Percentiles rank a stretch among this genome's conserved stretches.
Evolutionary conservation across 2,797 vertebrate genomes (phyloP).

Genomic region (Chromis chromis): DNA sequence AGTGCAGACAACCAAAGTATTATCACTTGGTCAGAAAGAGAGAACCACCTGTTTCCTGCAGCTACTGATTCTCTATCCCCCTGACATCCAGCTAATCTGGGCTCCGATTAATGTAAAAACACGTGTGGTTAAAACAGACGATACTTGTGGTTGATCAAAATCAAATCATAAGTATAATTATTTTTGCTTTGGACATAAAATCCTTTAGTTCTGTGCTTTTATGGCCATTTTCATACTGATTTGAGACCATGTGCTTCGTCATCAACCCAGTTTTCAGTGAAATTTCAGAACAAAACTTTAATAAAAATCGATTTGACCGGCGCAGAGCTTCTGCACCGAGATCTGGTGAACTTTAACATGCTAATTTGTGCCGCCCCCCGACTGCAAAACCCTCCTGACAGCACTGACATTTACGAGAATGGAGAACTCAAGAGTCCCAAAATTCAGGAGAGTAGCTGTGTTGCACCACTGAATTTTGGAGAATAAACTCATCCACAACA

Average conservation of each 20-base stretch:
- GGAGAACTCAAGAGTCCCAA: background rate
- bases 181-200: background rate
- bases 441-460: background rate
- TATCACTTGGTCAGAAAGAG: conserved; percentile 38
- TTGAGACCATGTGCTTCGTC: background rate
- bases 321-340: background rate
- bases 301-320: conserved; percentile 14
- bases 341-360: conserved; percentile 25
- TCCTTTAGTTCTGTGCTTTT: background rate
- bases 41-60: conserved; percentile 58
- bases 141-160: background rate
- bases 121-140: too few species aligned
- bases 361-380: conserved; percentile 26
- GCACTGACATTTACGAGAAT: conserved; percentile 42
- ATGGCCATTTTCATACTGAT: background rate
- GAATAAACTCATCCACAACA: conserved; percentile 1
- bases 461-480: background rate
- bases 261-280: background rate
- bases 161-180: background rate
- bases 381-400: conserved; percentile 28
- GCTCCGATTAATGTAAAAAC: background rate
- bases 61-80: conserved; percentile 25
- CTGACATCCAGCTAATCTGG: conserved; percentile 33
- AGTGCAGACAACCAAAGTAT: conserved; percentile 38
- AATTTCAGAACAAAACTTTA: conserved; percentile 7